Conservation (phyloP, 2,113 vertebrate species). For the Brachyistius frenatus region DNA sequence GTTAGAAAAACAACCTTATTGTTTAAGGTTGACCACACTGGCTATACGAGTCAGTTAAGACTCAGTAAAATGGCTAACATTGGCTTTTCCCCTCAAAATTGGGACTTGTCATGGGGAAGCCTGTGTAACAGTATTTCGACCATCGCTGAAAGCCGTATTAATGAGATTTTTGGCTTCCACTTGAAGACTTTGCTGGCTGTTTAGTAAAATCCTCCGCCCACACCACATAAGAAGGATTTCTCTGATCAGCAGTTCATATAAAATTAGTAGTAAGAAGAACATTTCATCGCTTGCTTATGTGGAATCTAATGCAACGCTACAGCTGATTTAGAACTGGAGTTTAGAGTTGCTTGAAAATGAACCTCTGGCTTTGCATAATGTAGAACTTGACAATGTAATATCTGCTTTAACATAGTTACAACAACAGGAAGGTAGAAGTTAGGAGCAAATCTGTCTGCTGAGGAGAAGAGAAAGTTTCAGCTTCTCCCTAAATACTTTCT, state of each 20-base stretch:
- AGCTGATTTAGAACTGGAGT: neutral
- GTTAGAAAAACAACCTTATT: no score
- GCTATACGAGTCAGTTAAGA: neutral
- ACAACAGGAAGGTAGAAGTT: neutral
- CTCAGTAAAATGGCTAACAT: neutral
- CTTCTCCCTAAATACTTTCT: neutral
- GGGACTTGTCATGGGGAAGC: constrained; percentile 18
- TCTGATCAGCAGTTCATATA: constrained; percentile 44
- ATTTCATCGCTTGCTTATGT: constrained; percentile 13
- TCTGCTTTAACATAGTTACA: neutral
- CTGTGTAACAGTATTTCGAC: constrained; percentile 32
- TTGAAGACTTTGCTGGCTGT: constrained; percentile 30
- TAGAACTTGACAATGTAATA: neutral
- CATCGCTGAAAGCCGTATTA: constrained; percentile 32
- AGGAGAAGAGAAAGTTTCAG: neutral
- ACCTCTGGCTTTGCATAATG: neutral
- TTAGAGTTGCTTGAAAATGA: constrained; percentile 1
- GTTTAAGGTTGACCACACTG: neutral
- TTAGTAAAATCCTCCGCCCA: constrained; percentile 21
- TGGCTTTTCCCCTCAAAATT: constrained; percentile 18
- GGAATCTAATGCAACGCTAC: constrained; percentile 25
- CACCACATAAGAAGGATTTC: constrained; percentile 28
- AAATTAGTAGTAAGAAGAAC: constrained; percentile 34
- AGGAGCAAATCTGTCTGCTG: neutral
- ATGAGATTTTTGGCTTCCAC: constrained; percentile 36